These are phyloP conservation scores for Crematogaster levior DNA, from an alignment of 2,888 invertebrate genomes.

Conservation along the genomic window DNA sequence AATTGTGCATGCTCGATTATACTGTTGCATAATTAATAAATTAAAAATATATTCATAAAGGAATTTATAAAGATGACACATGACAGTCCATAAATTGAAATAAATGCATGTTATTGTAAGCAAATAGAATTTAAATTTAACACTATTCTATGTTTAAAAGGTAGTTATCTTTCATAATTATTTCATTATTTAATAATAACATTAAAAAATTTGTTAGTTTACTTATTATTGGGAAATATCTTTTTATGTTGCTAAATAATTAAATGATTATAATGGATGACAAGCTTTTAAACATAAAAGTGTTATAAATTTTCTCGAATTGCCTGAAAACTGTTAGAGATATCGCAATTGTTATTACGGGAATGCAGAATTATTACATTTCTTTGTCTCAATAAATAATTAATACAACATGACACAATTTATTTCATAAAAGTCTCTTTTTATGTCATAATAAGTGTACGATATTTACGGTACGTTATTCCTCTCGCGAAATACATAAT, in stretches of 20 bases:
- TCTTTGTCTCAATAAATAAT: conserved; percentile 21
- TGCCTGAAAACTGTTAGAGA: background rate
- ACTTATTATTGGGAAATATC: background rate
- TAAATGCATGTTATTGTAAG: background rate
- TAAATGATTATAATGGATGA: conserved; percentile 12
- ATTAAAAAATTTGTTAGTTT: background rate
- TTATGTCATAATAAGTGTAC: conserved; percentile 2
- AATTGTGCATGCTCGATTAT: background rate
- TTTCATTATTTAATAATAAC: background rate
- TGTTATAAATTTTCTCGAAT: background rate
- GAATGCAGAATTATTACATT: conserved; percentile 11
- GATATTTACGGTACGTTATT: conserved; percentile 40
- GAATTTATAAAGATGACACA: background rate
- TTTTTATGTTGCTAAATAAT: conserved; percentile 24
- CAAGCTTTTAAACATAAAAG: background rate
- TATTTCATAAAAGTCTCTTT: conserved; percentile 15
- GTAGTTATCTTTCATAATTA: background rate
- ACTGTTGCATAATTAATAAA: conserved; percentile 24
- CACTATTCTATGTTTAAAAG: background rate
- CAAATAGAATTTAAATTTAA: conserved; percentile 7
- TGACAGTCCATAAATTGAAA: background rate
- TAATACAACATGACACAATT: conserved; percentile 23
- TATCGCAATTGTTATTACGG: background rate
- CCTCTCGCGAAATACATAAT: conserved; percentile 24
- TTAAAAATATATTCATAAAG: conserved; percentile 1